A percentile compares a stretch with the other conserved stretches of the same genome.
Evolutionary conservation across 1,140 invertebrate species (phyloP).

Genomic region (Hycleus cichorii): DNA sequence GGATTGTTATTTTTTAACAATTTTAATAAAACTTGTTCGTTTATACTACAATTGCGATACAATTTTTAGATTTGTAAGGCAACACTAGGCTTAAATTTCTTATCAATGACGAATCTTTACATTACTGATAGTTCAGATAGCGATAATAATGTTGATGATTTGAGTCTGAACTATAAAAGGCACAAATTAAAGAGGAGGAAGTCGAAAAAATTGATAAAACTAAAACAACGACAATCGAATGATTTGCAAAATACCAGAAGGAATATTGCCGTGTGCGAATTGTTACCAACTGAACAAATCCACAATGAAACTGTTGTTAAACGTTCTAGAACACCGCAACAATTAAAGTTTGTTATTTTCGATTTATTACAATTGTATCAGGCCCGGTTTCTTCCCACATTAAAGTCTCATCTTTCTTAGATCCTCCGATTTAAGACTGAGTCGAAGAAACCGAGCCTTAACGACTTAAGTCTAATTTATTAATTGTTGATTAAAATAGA

Average conservation of each 20-base stretch:
- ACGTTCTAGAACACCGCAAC: conserved; percentile 16
- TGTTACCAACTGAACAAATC: conserved; percentile 15
- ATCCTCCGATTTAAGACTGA: too few species aligned
- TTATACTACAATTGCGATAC: neutral
- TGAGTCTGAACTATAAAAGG: conserved; percentile 16
- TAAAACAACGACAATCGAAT: neutral
- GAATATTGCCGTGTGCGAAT: conserved; percentile 15
- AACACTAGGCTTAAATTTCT: conserved; percentile 26
- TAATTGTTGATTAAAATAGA: neutral
- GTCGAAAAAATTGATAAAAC: conserved; percentile 14
- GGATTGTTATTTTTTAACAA: neutral
- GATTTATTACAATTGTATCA: too few species aligned
- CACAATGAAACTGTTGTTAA: neutral
- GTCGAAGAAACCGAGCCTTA: neutral
- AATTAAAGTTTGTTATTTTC: too few species aligned
- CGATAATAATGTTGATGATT: conserved; percentile 21
- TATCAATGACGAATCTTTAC: conserved; percentile 28
- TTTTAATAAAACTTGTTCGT: neutral
- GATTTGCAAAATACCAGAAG: neutral
- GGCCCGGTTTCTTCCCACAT: too few species aligned
- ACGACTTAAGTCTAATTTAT: neutral
- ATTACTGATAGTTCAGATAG: conserved; percentile 24
- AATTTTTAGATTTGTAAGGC: conserved; percentile 35
- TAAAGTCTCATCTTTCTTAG: too few species aligned
- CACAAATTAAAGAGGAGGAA: conserved; percentile 9